These are phyloP conservation scores for Agonopterix subpropinquella DNA, from an alignment of 2,888 invertebrate species.

Conservation along the genomic window DNA sequence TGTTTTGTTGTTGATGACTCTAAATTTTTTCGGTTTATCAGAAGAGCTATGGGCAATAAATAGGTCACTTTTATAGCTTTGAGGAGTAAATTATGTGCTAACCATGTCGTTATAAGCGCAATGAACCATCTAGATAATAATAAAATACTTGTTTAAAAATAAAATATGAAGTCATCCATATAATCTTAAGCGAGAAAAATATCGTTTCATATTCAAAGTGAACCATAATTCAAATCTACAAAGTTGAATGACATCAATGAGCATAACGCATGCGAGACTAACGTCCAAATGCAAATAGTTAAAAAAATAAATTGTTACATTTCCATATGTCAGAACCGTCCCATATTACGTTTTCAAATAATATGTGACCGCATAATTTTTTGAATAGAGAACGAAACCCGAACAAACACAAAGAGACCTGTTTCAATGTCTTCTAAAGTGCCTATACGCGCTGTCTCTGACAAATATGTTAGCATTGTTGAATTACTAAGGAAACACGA, in stretches of 20 bases:
- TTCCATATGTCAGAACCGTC: conserved; percentile 39
- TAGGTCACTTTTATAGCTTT: conserved; percentile 62
- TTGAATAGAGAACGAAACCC: conserved; percentile 56
- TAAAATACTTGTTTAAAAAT: conserved; percentile 2
- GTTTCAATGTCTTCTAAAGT: conserved; percentile 49
- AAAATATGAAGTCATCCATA: background rate
- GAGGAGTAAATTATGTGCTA: conserved; percentile 45
- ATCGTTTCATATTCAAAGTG: conserved; percentile 8
- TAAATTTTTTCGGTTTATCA: conserved; percentile 52
- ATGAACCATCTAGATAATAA: conserved; percentile 23
- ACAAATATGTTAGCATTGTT: conserved; percentile 60
- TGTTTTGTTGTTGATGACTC: conserved; percentile 48
- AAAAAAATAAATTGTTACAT: conserved; percentile 36
- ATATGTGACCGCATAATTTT: conserved; percentile 48
- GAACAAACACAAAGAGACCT: conserved; percentile 48
- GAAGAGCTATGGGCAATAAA: conserved; percentile 53
- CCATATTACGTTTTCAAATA: conserved; percentile 45
- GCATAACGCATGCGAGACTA: conserved; percentile 12
- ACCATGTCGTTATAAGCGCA: conserved; percentile 36
- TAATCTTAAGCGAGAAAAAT: background rate
- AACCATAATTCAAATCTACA: conserved; percentile 4
- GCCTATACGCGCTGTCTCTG: conserved; percentile 45
- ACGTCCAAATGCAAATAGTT: conserved; percentile 36
- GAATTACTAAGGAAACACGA: conserved; percentile 42
- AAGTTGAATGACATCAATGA: conserved; percentile 12